Percentiles rank a stretch among this genome's conserved stretches.
phyloP scores from a whole-genome alignment of 2,797 vertebrate genomes.

The Vultur gryphus region DNA sequence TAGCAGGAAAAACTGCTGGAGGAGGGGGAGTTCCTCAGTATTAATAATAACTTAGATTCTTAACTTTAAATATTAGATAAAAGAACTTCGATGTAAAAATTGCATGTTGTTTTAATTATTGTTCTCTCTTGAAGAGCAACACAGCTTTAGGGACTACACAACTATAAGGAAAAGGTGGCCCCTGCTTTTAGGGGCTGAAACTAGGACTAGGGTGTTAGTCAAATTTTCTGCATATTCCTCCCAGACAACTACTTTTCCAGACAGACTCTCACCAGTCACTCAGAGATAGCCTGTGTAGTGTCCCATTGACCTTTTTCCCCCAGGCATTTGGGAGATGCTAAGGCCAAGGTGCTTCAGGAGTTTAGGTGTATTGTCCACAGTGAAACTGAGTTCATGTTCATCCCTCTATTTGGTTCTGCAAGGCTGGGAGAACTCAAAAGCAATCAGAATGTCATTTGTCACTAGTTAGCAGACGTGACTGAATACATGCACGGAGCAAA shows the following conservation, averaged over 20 bases:
- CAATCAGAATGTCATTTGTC: slow-evolving; percentile 8
- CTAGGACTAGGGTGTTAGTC: background rate
- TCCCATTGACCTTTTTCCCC: background rate
- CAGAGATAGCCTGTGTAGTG: background rate
- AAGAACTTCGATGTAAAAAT: background rate
- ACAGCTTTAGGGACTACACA: background rate
- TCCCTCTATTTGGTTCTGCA: background rate
- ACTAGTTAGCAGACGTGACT: background rate
- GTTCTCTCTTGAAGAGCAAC: background rate
- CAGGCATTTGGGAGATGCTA: background rate
- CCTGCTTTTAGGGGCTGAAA: background rate
- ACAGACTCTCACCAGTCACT: background rate
- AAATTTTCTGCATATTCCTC: background rate
- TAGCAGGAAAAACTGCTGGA: background rate
- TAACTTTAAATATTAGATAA: background rate
- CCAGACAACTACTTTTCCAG: background rate
- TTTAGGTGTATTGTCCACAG: background rate
- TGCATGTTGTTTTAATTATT: background rate
- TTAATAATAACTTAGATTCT: background rate
- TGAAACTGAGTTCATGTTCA: background rate
- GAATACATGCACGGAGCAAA: background rate
- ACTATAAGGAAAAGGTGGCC: background rate
- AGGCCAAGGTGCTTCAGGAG: background rate
- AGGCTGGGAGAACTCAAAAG: background rate
- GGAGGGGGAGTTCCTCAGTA: background rate